Percentiles rank a stretch among this genome's conserved stretches.
Evolutionary conservation across 2,113 vertebrate genomes (phyloP).

Genomic region (Festucalex cinctus): DNA sequence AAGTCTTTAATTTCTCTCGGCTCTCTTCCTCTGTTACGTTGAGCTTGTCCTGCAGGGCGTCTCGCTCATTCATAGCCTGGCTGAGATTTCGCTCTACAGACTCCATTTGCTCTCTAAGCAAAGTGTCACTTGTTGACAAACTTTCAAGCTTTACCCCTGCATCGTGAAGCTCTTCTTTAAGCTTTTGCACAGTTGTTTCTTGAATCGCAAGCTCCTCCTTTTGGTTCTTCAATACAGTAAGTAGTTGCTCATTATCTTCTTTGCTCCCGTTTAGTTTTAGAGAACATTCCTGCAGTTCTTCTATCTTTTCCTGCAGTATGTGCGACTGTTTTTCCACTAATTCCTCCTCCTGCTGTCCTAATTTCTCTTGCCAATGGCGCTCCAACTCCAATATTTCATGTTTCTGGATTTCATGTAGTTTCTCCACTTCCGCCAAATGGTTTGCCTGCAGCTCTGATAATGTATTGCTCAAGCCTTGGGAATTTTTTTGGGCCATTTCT

Average conservation of each 20-base stretch:
- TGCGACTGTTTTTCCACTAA: constrained; percentile 75
- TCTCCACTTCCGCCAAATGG: constrained; percentile 83
- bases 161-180: constrained; percentile 80
- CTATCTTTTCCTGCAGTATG: constrained; percentile 78
- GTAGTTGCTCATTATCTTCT: constrained; percentile 73
- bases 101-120: constrained; percentile 77
- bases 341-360: constrained; percentile 79
- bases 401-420: constrained; percentile 69
- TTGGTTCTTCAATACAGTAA: constrained; percentile 65
- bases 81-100: constrained; percentile 75
- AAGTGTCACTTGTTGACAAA: constrained; percentile 72
- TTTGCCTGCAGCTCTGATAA: constrained; percentile 82
- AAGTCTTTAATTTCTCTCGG: constrained; percentile 64
- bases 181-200: constrained; percentile 74
- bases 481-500: constrained; percentile 84
- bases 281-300: constrained; percentile 76
- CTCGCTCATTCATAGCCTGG: constrained; percentile 76
- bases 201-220: constrained; percentile 76
- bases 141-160: constrained; percentile 64
- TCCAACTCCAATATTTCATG: constrained; percentile 69
- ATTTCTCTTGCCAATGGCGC: constrained; percentile 74
- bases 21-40: constrained; percentile 68
- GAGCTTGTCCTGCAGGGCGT: constrained; percentile 75
- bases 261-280: constrained; percentile 64
- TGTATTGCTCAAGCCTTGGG: constrained; percentile 77